phyloP scores from a whole-genome alignment of 2,797 vertebrate species.

The Rousettus madagascariensis region DNA sequence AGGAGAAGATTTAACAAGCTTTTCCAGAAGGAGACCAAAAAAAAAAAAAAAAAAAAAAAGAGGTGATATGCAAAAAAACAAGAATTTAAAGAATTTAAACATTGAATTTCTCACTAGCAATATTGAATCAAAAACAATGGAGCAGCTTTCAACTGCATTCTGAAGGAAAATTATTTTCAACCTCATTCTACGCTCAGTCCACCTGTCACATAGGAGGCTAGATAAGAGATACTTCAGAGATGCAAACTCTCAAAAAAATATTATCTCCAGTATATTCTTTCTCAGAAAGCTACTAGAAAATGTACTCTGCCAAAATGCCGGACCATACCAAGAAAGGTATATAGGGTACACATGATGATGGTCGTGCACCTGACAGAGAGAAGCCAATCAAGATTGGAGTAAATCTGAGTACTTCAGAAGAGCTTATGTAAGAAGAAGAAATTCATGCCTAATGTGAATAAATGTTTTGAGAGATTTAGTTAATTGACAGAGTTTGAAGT shows the following conservation, averaged over 20 bases:
- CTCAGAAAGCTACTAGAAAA: neutral
- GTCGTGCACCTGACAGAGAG: neutral
- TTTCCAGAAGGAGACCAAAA: neutral
- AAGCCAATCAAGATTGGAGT: neutral
- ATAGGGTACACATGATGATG: neutral
- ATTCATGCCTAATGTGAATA: neutral
- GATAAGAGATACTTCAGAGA: neutral
- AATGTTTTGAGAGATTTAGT: neutral
- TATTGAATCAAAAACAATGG: neutral
- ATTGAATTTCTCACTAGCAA: neutral
- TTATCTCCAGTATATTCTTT: neutral
- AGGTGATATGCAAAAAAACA: neutral
- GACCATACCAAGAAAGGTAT: neutral
- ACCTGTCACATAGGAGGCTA: neutral
- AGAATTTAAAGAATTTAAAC: neutral
- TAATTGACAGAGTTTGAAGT: neutral
- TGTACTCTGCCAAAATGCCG: neutral
- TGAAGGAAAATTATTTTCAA: neutral
- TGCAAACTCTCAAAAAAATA: neutral
- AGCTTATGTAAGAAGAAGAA: neutral
- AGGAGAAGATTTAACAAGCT: neutral
- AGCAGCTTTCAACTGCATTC: neutral
- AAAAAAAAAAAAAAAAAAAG: neutral
- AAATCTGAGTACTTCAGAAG: neutral
- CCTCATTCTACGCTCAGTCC: neutral